Percentiles rank a stretch among this genome's conserved stretches.
These are phyloP conservation scores for Arion vulgaris DNA, from an alignment of 1,140 invertebrate species.

Conservation along the genomic window DNA sequence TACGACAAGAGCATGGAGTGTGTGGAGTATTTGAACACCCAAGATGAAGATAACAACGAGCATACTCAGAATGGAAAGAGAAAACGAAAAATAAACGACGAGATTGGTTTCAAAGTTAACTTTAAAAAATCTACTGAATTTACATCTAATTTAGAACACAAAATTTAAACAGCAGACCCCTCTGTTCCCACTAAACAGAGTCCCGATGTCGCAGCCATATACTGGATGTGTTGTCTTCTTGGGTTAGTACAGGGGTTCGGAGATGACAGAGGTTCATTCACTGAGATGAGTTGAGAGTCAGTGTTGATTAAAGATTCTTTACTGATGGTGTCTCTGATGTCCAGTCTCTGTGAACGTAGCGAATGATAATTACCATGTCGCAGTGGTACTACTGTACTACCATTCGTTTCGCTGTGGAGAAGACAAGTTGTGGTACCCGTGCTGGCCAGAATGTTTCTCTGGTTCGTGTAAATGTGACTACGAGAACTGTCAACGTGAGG, in stretches of 20 bases:
- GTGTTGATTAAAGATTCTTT: background rate
- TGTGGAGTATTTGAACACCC: too few species aligned
- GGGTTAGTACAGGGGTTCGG: background rate
- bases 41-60: too few species aligned
- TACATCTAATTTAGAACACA: background rate
- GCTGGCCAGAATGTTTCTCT: background rate
- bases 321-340: background rate
- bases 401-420: slow-evolving; percentile 3
- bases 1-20: too few species aligned
- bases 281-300: background rate
- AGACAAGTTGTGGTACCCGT: background rate
- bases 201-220: slow-evolving; percentile 4
- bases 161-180: slow-evolving; percentile 11
- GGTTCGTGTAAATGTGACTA: background rate
- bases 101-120: too few species aligned
- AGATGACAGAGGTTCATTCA: background rate
- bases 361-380: background rate
- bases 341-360: background rate
- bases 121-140: too few species aligned
- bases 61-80: too few species aligned
- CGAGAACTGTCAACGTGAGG: background rate
- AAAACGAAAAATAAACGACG: too few species aligned
- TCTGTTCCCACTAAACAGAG: background rate
- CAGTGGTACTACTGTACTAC: slow-evolving; percentile 10
- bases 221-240: slow-evolving; percentile 22